Percentiles rank a stretch among this genome's conserved stretches.
Evolutionary conservation across 2,888 invertebrate species (phyloP).

Genomic region (Caenorhabditis virilis): DNA sequence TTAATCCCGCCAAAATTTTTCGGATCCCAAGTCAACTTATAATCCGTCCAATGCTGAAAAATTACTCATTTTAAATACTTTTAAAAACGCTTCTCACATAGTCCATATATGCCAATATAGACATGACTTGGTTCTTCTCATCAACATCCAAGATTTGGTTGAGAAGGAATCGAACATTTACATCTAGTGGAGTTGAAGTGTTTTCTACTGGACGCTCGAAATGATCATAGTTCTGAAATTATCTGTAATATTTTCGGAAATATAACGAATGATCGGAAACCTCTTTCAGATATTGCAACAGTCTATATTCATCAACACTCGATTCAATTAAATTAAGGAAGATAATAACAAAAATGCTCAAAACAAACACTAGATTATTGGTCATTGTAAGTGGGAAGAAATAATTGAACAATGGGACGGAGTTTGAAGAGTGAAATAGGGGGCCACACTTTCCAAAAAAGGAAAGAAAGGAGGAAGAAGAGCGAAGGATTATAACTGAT

Average conservation of each 20-base stretch:
- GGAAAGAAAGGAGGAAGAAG: too few species aligned
- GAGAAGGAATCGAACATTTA: slow-evolving; percentile 51
- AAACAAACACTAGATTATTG: background rate
- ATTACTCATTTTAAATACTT: background rate
- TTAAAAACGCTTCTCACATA: slow-evolving; percentile 35
- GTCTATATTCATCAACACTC: slow-evolving; percentile 50
- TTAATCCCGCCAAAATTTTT: slow-evolving; percentile 45
- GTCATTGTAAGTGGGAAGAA: background rate
- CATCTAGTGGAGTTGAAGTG: slow-evolving; percentile 45
- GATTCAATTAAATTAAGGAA: too few species aligned
- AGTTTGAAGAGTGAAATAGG: too few species aligned
- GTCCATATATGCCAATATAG: slow-evolving; percentile 52
- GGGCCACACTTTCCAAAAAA: too few species aligned
- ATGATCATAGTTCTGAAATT: slow-evolving; percentile 53
- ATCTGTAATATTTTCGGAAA: background rate
- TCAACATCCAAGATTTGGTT: slow-evolving; percentile 56
- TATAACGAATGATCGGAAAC: slow-evolving; percentile 9
- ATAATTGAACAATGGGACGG: background rate
- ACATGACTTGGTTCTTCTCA: slow-evolving; percentile 57
- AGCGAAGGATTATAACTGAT: too few species aligned
- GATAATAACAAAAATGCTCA: background rate
- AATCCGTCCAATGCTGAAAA: slow-evolving; percentile 54
- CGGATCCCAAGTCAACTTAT: slow-evolving; percentile 54
- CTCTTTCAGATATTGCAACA: slow-evolving; percentile 54
- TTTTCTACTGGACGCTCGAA: slow-evolving; percentile 53